These are phyloP conservation scores for Ditula angustiorana DNA, from an alignment of 2,888 invertebrate genomes.

Conservation along the genomic window DNA sequence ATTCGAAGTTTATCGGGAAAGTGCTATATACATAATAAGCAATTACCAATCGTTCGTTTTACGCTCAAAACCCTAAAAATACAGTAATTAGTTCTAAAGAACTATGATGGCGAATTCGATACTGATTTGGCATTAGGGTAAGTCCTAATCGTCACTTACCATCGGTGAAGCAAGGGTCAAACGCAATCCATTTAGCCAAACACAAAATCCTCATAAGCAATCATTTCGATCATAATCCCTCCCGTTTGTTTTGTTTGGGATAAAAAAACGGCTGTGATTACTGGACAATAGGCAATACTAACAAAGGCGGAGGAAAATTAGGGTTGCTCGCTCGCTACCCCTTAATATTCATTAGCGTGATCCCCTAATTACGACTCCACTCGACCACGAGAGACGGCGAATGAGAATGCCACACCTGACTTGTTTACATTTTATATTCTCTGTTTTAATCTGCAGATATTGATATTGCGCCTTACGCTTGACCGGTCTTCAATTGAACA, in stretches of 20 bases:
- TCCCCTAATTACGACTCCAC: constrained; percentile 76
- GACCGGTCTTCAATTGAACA: constrained; percentile 65
- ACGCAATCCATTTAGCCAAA: not conserved
- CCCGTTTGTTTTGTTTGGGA: constrained; percentile 55
- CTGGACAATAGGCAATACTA: constrained; percentile 66
- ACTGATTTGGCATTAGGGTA: no score
- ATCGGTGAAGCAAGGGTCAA: no score
- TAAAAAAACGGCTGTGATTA: constrained; percentile 72
- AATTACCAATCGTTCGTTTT: no score
- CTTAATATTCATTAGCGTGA: constrained; percentile 79
- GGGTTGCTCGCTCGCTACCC: constrained; percentile 75
- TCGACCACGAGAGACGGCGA: constrained; percentile 62
- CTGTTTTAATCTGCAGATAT: constrained; percentile 73
- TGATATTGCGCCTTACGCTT: constrained; percentile 73
- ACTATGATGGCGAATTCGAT: no score
- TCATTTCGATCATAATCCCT: constrained; percentile 42
- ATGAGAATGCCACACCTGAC: constrained; percentile 75
- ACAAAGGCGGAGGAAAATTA: constrained; percentile 52
- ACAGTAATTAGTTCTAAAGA: no score
- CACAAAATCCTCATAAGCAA: constrained; percentile 8
- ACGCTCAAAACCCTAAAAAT: no score
- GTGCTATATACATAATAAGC: no score
- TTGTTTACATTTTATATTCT: constrained; percentile 61
- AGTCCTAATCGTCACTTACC: no score
- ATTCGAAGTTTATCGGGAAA: no score